phyloP scores from a whole-genome alignment of 2,888 invertebrate genomes.

The Calliopum simillimum region DNA sequence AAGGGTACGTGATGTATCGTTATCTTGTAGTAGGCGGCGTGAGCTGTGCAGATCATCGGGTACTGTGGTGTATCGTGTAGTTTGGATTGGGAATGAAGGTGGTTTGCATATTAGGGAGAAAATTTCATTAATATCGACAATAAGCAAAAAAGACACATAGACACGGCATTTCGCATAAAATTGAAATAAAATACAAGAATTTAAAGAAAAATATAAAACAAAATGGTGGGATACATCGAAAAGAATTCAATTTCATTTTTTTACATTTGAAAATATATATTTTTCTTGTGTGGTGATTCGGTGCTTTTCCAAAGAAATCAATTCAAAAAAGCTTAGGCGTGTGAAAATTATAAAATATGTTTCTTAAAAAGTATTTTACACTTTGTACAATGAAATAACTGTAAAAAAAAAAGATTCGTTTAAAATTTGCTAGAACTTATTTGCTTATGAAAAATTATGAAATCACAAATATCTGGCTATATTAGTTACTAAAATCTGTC shows the following conservation, averaged over 20 bases:
- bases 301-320: conserved; percentile 12
- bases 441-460: no score
- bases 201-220: no score
- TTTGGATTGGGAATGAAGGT: conserved; percentile 1
- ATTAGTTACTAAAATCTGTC: no score
- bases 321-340: no score
- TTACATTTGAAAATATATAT: not conserved
- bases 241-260: not conserved
- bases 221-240: not conserved
- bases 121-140: conserved; percentile 39
- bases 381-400: no score
- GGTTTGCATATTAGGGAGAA: conserved; percentile 50
- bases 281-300: not conserved
- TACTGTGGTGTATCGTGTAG: conserved; percentile 69
- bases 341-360: no score
- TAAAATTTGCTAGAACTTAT: no score
- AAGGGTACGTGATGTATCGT: conserved; percentile 78
- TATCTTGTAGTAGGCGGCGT: conserved; percentile 77
- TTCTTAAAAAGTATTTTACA: no score
- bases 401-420: no score
- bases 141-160: not conserved
- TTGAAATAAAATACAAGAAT: no score
- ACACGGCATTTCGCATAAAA: no score
- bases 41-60: conserved; percentile 81
- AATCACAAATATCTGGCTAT: no score